Evolutionary conservation across 1,140 invertebrate genomes (phyloP), one percentile per base, ranked within the genome.

Genomic region (Nasonia vitripennis): DNA sequence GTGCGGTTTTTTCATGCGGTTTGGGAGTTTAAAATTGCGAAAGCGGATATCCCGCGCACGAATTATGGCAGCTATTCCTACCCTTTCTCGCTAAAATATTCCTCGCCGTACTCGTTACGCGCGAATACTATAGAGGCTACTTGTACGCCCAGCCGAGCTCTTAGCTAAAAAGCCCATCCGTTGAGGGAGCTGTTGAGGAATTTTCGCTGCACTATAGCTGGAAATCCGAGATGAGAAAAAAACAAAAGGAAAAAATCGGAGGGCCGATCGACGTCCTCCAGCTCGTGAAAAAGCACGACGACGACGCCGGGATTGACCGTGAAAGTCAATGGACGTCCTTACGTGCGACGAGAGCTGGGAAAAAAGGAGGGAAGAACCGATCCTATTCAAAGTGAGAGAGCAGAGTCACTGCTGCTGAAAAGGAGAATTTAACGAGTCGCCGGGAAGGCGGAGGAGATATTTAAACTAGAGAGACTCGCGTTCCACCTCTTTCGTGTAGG

Each of bases 351-450:
- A 62, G 48, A 87, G 55, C 34, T 31, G 20, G 48, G 4, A 62
- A 62, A 62, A 62, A 62, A 62, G 27, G 87, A 87, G 85, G 85
- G 87, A 87, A 51, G 68, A 74, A 20, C 68, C 70, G 14, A 74
- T 74, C 27, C n/a, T 78, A 68, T 78, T 87, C 86, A 83, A 86
- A 27, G 27, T 27, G 27, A 34, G 84, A 34, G 84, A 87, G 80
- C 81, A 87, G 27, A 27, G 83, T 81, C 14, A 14, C 17, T 87
- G 80, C 87, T 85, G 51, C 34, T 85, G 83, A 85, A 89, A 88
- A 88, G 88, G 86, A 87, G 87, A 88, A 88, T 88, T 89, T 89
- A 89, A 89, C 88, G 89, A 89, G 88, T 88, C 80, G 86, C 86
- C 86, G 87, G 23, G 55, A 84, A 82, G n/a, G 78, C 62, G 51